These are phyloP conservation scores for Macrochelys suwanniensis DNA, from an alignment of 2,797 vertebrate species.

Conservation along the genomic window DNA sequence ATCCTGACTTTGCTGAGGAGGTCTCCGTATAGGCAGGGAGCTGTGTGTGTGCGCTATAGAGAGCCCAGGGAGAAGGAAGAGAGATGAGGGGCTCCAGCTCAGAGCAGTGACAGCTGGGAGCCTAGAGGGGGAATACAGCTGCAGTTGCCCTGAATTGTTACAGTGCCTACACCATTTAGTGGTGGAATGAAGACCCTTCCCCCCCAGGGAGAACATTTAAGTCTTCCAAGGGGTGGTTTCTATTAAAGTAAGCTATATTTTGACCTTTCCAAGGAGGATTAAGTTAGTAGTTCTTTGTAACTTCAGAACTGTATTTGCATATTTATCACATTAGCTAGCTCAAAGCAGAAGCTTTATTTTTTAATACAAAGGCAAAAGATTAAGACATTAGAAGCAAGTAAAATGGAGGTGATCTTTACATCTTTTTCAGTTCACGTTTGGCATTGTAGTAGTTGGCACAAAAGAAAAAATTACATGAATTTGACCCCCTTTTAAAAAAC, in stretches of 20 bases:
- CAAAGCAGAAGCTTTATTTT: not conserved
- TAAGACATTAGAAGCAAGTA: not conserved
- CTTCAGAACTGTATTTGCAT: not conserved
- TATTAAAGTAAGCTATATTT: not conserved
- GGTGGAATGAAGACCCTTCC: not conserved
- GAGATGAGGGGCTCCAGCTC: not conserved
- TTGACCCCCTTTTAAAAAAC: not conserved
- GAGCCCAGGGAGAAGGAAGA: not conserved
- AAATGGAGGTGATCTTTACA: not conserved
- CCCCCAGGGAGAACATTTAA: not conserved
- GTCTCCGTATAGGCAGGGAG: not conserved
- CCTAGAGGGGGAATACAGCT: not conserved
- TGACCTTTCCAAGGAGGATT: too few relatives aligned
- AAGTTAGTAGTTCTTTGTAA: not conserved
- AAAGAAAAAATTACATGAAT: rapidly evolving
- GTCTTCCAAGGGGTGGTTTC: not conserved
- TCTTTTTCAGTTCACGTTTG: not conserved
- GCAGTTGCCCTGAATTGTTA: not conserved
- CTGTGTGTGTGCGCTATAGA: not conserved
- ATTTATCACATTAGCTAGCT: not conserved
- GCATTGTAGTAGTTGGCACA: not conserved
- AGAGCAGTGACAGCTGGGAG: not conserved
- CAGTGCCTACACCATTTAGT: not conserved
- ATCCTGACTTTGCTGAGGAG: not conserved
- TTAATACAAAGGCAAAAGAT: not conserved